Evolutionary conservation across 2,113 vertebrate genomes (phyloP).

Genomic region (Thunnus thynnus): DNA sequence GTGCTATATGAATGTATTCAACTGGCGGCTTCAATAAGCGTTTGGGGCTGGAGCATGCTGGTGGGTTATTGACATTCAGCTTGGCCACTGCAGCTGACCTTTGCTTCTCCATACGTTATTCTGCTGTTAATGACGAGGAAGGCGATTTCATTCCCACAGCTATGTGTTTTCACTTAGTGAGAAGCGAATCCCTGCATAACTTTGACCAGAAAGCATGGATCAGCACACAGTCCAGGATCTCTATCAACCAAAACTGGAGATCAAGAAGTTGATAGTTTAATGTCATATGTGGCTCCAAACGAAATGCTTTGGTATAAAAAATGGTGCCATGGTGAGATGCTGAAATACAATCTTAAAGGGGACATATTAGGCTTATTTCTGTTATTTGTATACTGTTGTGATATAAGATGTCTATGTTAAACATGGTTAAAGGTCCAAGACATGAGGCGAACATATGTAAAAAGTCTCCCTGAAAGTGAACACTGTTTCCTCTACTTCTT

Average conservation of each 20-base stretch:
- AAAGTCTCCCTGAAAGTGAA: no score
- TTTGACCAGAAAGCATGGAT: not conserved
- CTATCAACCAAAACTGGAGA: not conserved
- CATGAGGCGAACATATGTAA: no score
- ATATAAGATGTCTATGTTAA: no score
- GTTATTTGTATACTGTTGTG: no score
- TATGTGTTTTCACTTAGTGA: constrained; percentile 9
- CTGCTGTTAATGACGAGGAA: constrained; percentile 58
- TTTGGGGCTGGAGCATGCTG: not conserved
- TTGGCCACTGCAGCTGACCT: constrained; percentile 59
- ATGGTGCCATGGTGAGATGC: not conserved
- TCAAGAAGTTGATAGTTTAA: not conserved
- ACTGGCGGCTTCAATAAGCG: not conserved
- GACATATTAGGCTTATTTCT: no score
- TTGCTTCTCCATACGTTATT: constrained; percentile 53
- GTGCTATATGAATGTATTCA: constrained; percentile 3
- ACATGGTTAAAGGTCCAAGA: no score
- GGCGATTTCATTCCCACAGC: constrained; percentile 38
- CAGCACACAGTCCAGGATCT: not conserved
- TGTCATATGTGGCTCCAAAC: no score
- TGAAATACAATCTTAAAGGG: not conserved
- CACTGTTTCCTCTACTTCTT: no score
- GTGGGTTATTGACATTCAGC: constrained; percentile 57
- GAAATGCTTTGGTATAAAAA: not conserved
- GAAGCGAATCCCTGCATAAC: not conserved